These are phyloP conservation scores for Chrosomus eos DNA, from an alignment of 2,797 vertebrate genomes.

Conservation along the genomic window DNA sequence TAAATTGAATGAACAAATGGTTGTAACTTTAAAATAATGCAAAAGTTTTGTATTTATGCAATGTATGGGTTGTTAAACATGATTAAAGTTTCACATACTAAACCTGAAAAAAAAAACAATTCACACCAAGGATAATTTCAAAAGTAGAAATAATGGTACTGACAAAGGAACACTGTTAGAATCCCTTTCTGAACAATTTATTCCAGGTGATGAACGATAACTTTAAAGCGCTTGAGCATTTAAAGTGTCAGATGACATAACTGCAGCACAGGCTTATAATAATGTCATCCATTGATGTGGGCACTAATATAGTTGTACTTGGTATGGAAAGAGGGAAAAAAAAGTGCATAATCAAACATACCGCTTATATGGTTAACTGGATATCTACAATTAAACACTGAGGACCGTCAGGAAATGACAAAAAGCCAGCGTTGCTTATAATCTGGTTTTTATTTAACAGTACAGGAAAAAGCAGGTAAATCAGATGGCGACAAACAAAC, in stretches of 20 bases:
- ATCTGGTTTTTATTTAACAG: slow-evolving; percentile 87
- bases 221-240: background rate
- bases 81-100: no score
- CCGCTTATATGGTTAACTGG: background rate
- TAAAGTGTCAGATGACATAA: background rate
- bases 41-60: background rate
- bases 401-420: background rate
- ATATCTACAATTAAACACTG: background rate
- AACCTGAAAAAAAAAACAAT: background rate
- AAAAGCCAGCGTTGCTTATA: slow-evolving; percentile 46
- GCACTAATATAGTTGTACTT: background rate
- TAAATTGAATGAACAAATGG: no score
- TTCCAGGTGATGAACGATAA: background rate
- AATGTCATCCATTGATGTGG: background rate
- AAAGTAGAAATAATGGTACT: background rate
- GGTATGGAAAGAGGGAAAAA: background rate
- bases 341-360: no score
- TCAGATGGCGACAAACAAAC: slow-evolving; percentile 78
- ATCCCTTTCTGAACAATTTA: background rate
- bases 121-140: background rate
- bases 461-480: slow-evolving; percentile 82
- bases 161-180: background rate
- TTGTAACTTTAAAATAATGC: no score
- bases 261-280: background rate
- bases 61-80: no score